Percentiles rank a stretch among this genome's conserved stretches.
Evolutionary conservation across 2,888 invertebrate genomes (phyloP).

Genomic region (Drosophila mulleri): DNA sequence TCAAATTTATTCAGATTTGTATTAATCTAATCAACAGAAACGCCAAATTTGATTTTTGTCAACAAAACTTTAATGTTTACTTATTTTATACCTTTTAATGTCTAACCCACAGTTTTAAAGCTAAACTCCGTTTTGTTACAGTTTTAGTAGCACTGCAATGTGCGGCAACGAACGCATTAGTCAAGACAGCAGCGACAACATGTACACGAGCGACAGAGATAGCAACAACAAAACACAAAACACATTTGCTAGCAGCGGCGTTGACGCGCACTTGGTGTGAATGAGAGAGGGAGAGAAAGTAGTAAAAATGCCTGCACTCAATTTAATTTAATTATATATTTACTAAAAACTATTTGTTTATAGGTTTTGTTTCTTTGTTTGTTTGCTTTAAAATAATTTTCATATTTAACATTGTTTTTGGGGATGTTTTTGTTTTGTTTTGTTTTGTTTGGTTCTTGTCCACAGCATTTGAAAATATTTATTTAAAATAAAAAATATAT

Average conservation of each 20-base stretch:
- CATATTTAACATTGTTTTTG: conserved; percentile 55
- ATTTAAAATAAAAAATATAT: neutral
- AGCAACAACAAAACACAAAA: conserved; percentile 1
- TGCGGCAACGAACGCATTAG: neutral
- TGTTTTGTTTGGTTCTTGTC: conserved; percentile 20
- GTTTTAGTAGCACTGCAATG: neutral
- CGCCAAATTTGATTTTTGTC: neutral
- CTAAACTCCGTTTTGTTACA: neutral
- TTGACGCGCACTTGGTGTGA: neutral
- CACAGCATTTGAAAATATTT: conserved; percentile 39
- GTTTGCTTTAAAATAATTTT: conserved; percentile 16
- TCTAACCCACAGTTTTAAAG: conserved; percentile 7
- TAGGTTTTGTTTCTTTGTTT: conserved; percentile 14
- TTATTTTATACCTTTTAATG: neutral
- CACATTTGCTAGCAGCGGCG: neutral
- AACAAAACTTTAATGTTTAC: conserved; percentile 6
- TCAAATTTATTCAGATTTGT: neutral
- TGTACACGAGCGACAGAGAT: neutral
- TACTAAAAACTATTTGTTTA: conserved; percentile 53
- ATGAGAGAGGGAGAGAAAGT: neutral
- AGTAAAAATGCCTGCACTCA: conserved; percentile 20
- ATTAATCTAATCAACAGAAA: neutral
- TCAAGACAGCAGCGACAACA: neutral
- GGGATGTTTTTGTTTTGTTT: conserved; percentile 8
- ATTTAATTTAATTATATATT: conserved; percentile 43